Percentiles rank a stretch among this genome's conserved stretches.
phyloP scores from a whole-genome alignment of 2,888 invertebrate species.

The Heterodera filipjevi region DNA sequence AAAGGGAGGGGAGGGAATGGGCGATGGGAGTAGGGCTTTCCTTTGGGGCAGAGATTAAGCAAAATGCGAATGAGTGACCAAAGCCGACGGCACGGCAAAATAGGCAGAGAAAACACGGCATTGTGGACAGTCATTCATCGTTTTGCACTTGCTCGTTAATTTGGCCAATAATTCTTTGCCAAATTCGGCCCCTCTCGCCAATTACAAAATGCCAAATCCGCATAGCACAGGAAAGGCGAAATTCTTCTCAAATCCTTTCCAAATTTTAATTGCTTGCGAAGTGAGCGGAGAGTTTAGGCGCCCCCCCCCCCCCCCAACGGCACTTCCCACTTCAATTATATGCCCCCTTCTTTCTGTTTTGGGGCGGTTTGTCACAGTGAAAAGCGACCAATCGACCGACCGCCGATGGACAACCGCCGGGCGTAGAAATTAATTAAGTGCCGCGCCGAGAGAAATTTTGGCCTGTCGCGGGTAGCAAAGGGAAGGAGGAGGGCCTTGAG shows the following conservation, averaged over 20 bases:
- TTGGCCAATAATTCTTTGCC: background rate
- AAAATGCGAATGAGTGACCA: background rate
- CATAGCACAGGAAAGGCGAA: background rate
- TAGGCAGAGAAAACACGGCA: background rate
- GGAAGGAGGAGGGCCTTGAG: background rate
- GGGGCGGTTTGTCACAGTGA: background rate
- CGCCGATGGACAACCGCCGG: conserved; percentile 23
- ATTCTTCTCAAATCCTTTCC: background rate
- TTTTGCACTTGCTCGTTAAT: background rate
- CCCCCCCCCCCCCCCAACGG: background rate
- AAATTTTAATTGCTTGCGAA: conserved; percentile 7
- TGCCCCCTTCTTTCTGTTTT: conserved; percentile 1
- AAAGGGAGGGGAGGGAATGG: background rate
- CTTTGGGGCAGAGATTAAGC: background rate
- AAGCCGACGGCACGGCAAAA: background rate
- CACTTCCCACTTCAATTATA: conserved; percentile 21
- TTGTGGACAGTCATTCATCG: background rate
- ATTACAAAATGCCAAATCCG: background rate
- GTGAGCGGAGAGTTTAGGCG: background rate
- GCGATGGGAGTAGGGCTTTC: background rate
- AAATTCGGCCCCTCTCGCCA: background rate
- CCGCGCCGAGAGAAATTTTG: conserved; percentile 12
- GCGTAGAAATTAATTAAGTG: conserved; percentile 32
- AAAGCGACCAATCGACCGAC: conserved; percentile 7
- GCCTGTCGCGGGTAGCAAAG: conserved; percentile 6